Percentiles rank a stretch among this genome's conserved stretches.
These are phyloP conservation scores for Elaeidobius kamerunicus DNA, from an alignment of 2,888 invertebrate genomes.

Conservation along the genomic window DNA sequence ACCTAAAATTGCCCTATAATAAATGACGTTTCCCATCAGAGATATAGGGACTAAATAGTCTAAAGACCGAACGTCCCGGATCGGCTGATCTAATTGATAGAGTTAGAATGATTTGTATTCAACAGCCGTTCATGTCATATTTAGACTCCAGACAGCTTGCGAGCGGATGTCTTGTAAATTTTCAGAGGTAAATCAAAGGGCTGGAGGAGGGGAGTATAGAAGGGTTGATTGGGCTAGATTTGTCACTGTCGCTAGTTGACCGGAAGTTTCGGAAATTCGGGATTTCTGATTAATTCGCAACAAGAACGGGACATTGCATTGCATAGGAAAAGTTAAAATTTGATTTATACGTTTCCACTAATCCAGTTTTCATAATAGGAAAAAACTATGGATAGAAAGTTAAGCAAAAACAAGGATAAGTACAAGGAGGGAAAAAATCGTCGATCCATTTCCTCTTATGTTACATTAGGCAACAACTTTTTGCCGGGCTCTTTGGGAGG, in stretches of 20 bases:
- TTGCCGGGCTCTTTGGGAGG: conserved; percentile 29
- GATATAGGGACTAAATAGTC: conserved; percentile 27
- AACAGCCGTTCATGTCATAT: conserved; percentile 31
- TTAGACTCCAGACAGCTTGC: conserved; percentile 29
- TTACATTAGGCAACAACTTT: conserved; percentile 30
- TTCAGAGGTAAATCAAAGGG: conserved; percentile 12
- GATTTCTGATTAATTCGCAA: conserved; percentile 6
- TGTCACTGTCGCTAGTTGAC: conserved; percentile 29
- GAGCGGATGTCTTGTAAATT: conserved; percentile 30
- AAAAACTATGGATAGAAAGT: no score
- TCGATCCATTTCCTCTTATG: conserved; percentile 31
- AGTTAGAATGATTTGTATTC: conserved; percentile 30
- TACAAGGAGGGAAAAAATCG: conserved; percentile 4
- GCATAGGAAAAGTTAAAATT: no score
- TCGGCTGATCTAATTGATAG: conserved; percentile 32
- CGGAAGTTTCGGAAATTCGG: conserved; percentile 27
- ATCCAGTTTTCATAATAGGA: no score
- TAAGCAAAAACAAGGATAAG: no score
- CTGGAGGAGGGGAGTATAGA: conserved; percentile 14
- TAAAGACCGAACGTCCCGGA: conserved; percentile 30
- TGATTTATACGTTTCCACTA: no score
- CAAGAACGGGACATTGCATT: background rate
- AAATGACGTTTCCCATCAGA: conserved; percentile 26
- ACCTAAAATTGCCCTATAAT: conserved; percentile 22
- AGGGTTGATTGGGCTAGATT: conserved; percentile 30